Conservation (phyloP, 2,797 vertebrate genomes). For the Harpagifer antarcticus region DNA sequence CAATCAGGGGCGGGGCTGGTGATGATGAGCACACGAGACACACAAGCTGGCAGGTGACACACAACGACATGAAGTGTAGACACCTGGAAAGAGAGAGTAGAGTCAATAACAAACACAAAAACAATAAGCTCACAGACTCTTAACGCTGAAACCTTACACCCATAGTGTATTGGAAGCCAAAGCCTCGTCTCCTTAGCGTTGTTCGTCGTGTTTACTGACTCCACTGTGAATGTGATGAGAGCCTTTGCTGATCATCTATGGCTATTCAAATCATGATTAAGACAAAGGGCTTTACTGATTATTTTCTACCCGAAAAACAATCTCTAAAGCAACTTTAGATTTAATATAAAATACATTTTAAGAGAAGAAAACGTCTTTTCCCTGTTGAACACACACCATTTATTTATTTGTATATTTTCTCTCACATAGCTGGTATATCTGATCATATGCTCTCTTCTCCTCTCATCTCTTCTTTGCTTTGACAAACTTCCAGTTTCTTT, state of each 20-base stretch:
- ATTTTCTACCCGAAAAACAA: background rate
- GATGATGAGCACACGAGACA: too few species aligned
- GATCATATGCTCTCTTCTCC: background rate
- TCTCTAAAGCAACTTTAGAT: background rate
- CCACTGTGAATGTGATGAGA: background rate
- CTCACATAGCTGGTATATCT: background rate
- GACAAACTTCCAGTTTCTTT: conserved; percentile 9
- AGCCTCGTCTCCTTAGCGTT: background rate
- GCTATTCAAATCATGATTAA: background rate
- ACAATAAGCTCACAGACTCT: too few species aligned
- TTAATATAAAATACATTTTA: conserved; percentile 5
- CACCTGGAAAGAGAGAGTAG: too few species aligned
- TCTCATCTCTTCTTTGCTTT: conserved; percentile 19
- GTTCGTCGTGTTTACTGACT: conserved; percentile 9
- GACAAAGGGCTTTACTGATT: background rate
- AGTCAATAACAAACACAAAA: too few species aligned
- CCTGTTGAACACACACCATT: background rate
- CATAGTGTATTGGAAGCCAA: background rate
- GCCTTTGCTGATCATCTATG: background rate
- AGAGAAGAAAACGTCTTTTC: conserved; percentile 2
- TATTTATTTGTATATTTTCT: background rate
- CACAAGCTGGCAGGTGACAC: too few species aligned
- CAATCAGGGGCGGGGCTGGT: too few species aligned
- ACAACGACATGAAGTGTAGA: too few species aligned
- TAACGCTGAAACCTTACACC: too few species aligned